These are phyloP conservation scores for Tenrec ecaudatus DNA, from an alignment of 2,113 vertebrate genomes.

Conservation along the genomic window DNA sequence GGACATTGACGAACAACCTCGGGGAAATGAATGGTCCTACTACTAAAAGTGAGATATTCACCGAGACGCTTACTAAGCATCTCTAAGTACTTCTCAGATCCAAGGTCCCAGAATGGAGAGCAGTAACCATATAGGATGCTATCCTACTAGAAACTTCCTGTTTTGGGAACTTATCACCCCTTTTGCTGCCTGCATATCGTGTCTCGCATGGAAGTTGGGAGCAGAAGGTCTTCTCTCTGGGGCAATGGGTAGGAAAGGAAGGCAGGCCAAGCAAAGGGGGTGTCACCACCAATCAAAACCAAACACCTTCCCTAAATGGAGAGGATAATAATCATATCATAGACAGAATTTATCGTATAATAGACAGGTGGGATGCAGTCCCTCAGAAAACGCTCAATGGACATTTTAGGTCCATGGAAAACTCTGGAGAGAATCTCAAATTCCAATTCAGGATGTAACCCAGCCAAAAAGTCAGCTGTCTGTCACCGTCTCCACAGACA, in stretches of 20 bases:
- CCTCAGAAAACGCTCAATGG: background rate
- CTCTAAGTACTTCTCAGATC: background rate
- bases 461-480: no score
- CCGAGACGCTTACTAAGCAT: background rate
- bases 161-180: background rate
- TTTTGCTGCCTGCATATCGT: background rate
- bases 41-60: background rate
- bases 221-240: background rate
- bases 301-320: background rate
- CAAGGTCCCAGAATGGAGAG: background rate
- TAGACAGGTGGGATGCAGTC: conserved; percentile 17
- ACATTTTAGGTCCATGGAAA: background rate
- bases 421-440: background rate
- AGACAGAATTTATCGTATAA: background rate
- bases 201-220: background rate
- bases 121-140: background rate
- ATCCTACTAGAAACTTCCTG: background rate
- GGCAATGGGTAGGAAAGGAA: background rate
- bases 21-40: background rate
- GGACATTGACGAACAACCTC: background rate
- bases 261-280: background rate
- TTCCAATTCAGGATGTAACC: background rate
- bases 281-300: background rate
- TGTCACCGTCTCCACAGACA: no score
- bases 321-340: background rate